Base-by-base conservation (phyloP, 2,113 vertebrate species). In the Echinops telfairi region DNA sequence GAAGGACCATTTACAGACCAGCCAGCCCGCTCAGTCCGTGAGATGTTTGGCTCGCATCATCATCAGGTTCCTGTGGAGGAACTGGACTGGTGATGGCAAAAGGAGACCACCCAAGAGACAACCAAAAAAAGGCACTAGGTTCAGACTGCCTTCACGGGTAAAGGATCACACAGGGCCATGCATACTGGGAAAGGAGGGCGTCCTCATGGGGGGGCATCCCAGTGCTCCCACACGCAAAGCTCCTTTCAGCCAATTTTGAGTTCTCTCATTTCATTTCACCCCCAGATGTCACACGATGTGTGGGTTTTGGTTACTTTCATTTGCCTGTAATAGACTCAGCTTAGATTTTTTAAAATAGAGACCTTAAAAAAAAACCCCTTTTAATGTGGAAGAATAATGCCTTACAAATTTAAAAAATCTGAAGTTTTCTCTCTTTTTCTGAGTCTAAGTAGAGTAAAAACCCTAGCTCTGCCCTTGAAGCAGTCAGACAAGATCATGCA, bases 341-440 rank as follows among this genome's bases (percentile, higher is more conserved):
- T 71, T 68, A 88, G 77, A 62, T 58, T 53, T 53, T 53, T 53
- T 8, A 53, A 76, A 27, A 40, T 10, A 88, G 84, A 68, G 40
- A 70, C 47, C 62, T 79, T 47, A 62, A 53, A 62, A 62, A 62
- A 62, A 22, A 22, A n/a, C n/a, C n/a, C 6, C 60, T 66, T 58
- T 86, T 88, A 82, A 29, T 38, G 15, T 40, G 75, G 70, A 78
- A 47, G n/a, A 68, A 83, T 23, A 90, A 75, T 58, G 31, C 47
- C 27, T 96, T 84, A 23, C 70, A 14, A 93, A 79, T 89, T 2
- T 79, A 76, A 86, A 86, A 62, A 43, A 3, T n/a, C 62, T 57
- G n/a, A 23, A 80, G 89, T 93, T 25, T 47, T 53, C 47, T 53
- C 10, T 53, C 47, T 53, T 66, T 66, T 23, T 68, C 25, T 29